These are phyloP conservation scores for Bagarius yarrelli DNA, from an alignment of 2,113 vertebrate species.

Conservation along the genomic window DNA sequence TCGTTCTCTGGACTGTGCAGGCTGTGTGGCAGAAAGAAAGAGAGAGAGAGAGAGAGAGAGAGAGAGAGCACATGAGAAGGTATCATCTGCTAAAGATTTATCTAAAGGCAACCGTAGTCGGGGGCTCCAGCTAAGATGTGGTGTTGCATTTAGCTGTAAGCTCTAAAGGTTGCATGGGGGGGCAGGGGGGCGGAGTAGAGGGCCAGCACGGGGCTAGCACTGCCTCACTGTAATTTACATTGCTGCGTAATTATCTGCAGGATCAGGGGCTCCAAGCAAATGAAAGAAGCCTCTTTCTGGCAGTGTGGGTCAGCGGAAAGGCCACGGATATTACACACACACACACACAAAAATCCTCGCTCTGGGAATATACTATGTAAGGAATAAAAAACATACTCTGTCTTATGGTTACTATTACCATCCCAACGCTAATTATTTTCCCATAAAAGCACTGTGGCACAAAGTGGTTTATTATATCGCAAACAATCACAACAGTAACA, in stretches of 20 bases:
- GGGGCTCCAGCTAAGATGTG: slow-evolving; percentile 49
- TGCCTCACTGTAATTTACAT: slow-evolving; percentile 66
- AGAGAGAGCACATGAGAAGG: slow-evolving; percentile 39
- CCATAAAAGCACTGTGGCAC: background rate
- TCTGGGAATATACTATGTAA: slow-evolving; percentile 12
- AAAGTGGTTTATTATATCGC: background rate
- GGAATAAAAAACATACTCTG: slow-evolving; percentile 13
- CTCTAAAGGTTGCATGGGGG: slow-evolving; percentile 25
- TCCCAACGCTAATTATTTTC: background rate
- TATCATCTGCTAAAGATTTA: slow-evolving; percentile 59
- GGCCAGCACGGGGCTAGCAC: slow-evolving; percentile 42
- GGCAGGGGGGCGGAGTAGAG: slow-evolving; percentile 13
- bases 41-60: slow-evolving; percentile 13
- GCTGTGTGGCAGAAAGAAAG: slow-evolving; percentile 35
- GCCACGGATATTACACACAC: slow-evolving; percentile 41
- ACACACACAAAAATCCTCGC: slow-evolving; percentile 13
- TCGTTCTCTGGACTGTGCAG: slow-evolving; percentile 47
- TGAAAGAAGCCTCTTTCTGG: slow-evolving; percentile 60
- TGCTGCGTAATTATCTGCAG: slow-evolving; percentile 69
- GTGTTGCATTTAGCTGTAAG: slow-evolving; percentile 45
- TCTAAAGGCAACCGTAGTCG: slow-evolving; percentile 46
- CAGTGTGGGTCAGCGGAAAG: slow-evolving; percentile 43
- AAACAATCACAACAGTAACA: background rate
- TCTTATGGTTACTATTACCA: background rate
- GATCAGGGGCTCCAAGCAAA: slow-evolving; percentile 58